Base-by-base conservation (phyloP, 2,888 invertebrate genomes). In the Morpho achilles region DNA sequence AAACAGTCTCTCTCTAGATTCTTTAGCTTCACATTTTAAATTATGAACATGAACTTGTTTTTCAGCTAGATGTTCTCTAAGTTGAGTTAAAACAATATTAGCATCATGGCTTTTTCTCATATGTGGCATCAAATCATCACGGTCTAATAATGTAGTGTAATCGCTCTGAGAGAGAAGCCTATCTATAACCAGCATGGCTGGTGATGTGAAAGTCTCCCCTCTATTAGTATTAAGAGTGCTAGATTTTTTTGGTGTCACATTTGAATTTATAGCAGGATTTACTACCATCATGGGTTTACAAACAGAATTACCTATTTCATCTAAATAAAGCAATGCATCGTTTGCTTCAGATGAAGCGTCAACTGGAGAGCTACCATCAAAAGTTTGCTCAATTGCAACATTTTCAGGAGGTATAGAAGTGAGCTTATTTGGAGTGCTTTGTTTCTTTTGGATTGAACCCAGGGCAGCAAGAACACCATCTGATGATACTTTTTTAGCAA, bases 11-110 rank as follows among this genome's bases (percentile, higher is more conserved):
- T 87, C 86, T 60, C 87, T 88, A 48, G 92, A 69, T 65, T 91
- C 87, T 62, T 87, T 86, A 57, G 85, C 86, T 65, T 92, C 87
- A 9, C 83, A 82, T 70, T 88, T 83, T 60, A 92, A 84, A 64
- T 87, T 87, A 67, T 91, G 89, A 44, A 92, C 81, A 61, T 89
- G 79, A 50, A 91, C 82, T 76, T 93, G 92, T 64, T 92, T 90
- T 71, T 92, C 91, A 41, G 92, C 80, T 60, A 93, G 85, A 48
- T 92, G 77, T 63, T 92, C 88, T 68, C 92, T 82, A 39, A 93
- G 72, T 62, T 90, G 84, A 8, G 76, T 76, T 7, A 89, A 74
- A 49, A 83, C 86, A 59, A 76, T 54, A 58, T 85, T 81, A 9
- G 91, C 82, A 70, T 89, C 87, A 46, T 71, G 74, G 44, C 77